phyloP scores from a whole-genome alignment of 35 echinoderm and acorn worm genomes.

The Amphiura filiformis region DNA sequence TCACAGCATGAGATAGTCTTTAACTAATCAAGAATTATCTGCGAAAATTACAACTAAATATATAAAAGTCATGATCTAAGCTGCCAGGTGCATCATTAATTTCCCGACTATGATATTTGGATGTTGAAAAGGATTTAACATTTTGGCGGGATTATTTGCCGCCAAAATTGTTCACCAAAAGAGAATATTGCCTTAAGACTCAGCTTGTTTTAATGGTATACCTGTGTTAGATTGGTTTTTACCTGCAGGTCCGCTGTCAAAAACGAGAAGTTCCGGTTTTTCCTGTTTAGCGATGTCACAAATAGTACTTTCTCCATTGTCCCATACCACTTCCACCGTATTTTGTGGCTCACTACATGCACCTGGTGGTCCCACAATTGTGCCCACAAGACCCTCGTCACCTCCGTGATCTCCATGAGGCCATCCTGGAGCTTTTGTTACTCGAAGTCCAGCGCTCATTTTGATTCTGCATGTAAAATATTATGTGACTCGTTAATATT shows the following conservation, averaged over 20 bases:
- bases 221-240: background rate
- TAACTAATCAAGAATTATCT: background rate
- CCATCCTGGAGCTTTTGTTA: background rate
- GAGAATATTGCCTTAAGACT: no score
- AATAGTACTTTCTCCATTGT: background rate
- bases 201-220: background rate
- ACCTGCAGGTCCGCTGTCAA: background rate
- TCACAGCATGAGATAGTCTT: background rate
- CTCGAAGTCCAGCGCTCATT: background rate
- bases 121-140: background rate
- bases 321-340: background rate
- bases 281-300: background rate
- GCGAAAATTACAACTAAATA: background rate
- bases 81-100: no score
- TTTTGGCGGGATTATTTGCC: background rate
- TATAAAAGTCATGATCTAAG: no score
- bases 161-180: no score
- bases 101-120: no score
- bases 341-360: background rate
- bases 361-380: background rate
- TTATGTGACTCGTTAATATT: no score
- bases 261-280: background rate
- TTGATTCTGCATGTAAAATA: no score
- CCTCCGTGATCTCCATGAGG: background rate
- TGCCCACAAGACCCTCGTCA: background rate